Conservation (phyloP, 2,113 vertebrate species). For the Chiloscyllium plagiosum region DNA sequence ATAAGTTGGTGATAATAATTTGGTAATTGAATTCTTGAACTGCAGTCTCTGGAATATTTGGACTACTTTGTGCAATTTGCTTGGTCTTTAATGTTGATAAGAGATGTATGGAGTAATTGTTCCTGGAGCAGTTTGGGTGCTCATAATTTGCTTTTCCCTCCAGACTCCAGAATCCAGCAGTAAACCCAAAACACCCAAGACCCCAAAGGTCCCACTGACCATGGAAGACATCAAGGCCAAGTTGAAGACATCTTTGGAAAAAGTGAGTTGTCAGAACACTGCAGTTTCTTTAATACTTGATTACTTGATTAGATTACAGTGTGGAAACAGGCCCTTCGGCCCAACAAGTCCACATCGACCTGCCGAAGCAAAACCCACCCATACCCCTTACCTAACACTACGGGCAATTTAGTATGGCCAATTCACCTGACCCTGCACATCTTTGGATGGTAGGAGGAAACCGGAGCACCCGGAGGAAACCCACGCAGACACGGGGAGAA, state of each 20-base stretch:
- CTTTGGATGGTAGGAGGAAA: no score
- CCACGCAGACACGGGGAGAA: no score
- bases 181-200: constrained; percentile 15
- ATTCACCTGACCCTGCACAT: no score
- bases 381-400: no score
- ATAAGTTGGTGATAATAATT: no score
- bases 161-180: constrained; percentile 2
- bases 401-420: no score
- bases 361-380: no score
- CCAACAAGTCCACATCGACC: no score
- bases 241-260: neutral
- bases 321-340: no score
- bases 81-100: neutral
- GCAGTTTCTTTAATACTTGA: neutral
- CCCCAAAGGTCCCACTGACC: neutral
- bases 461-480: no score
- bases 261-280: neutral
- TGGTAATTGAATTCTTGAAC: neutral
- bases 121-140: neutral
- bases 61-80: neutral
- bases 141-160: neutral
- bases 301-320: no score
- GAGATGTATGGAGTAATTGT: neutral
- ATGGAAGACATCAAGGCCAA: neutral
- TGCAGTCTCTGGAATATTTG: neutral